phyloP scores from a whole-genome alignment of 2,888 invertebrate species.

The Ichneumon xanthorius region DNA sequence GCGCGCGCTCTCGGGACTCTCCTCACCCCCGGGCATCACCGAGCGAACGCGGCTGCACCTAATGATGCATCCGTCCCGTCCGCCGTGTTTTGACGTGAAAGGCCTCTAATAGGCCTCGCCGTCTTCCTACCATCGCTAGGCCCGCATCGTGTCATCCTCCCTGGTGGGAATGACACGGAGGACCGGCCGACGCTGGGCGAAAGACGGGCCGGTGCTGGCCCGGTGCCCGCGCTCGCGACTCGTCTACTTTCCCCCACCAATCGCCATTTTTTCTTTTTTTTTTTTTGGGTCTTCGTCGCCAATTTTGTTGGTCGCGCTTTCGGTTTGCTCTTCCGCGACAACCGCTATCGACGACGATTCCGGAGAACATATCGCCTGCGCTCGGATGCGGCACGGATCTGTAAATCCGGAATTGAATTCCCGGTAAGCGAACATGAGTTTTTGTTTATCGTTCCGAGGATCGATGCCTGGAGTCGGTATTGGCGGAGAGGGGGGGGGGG shows the following conservation, averaged over 20 bases:
- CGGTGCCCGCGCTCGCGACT: too few relatives aligned
- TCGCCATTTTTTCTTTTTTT: neutral
- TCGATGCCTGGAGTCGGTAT: conserved; percentile 51
- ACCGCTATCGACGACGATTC: conserved; percentile 29
- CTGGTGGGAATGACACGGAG: neutral
- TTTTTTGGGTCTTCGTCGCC: neutral
- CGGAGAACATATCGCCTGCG: conserved; percentile 11
- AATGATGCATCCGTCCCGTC: conserved; percentile 79
- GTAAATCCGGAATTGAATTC: conserved; percentile 69
- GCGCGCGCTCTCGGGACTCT: conserved; percentile 33
- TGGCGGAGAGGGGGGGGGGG: neutral
- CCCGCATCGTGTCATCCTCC: neutral
- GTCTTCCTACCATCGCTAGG: neutral
- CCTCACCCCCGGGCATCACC: conserved; percentile 1
- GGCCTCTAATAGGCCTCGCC: conserved; percentile 73
- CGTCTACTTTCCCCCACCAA: neutral
- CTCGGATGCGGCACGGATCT: conserved; percentile 28
- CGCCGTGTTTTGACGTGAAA: conserved; percentile 79
- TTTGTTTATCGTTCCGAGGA: conserved; percentile 67
- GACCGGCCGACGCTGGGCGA: too few relatives aligned
- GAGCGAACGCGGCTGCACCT: conserved; percentile 61
- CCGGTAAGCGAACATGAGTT: conserved; percentile 61
- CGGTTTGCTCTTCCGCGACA: neutral
- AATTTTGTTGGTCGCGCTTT: neutral
- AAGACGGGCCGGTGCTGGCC: too few relatives aligned